Evolutionary conservation across 2,113 vertebrate genomes (phyloP).

Genomic region (Toxotes jaculatrix): DNA sequence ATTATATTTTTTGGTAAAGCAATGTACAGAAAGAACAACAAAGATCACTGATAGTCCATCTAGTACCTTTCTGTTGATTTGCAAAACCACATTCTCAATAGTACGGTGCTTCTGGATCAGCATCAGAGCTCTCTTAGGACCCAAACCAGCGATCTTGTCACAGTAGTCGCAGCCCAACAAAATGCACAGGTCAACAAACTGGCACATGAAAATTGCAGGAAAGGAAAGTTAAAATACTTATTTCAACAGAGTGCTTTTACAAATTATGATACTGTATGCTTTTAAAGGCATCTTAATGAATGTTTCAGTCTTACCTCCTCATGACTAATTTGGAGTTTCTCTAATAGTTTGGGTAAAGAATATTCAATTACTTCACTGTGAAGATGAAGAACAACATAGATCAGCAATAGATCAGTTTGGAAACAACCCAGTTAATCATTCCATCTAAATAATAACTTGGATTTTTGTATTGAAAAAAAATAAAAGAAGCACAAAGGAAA

Average conservation of each 20-base stretch:
- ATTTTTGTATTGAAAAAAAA: background rate
- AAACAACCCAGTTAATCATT: background rate
- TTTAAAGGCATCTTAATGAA: background rate
- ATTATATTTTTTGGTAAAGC: background rate
- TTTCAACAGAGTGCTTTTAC: background rate
- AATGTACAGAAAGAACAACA: background rate
- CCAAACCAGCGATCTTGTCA: constrained; percentile 84
- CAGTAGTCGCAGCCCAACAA: constrained; percentile 90
- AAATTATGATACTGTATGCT: background rate
- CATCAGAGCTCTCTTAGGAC: constrained; percentile 82
- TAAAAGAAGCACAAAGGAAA: background rate
- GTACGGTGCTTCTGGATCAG: constrained; percentile 84
- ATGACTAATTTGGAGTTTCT: constrained; percentile 78
- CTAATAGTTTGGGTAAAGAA: constrained; percentile 82
- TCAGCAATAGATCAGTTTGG: background rate
- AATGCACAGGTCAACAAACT: constrained; percentile 91
- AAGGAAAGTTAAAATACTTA: background rate
- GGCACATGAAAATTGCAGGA: constrained; percentile 17
- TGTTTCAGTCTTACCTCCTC: constrained; percentile 79
- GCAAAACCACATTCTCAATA: constrained; percentile 83
- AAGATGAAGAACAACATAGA: background rate
- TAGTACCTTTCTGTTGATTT: constrained; percentile 82
- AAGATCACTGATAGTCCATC: background rate
- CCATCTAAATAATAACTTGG: background rate
- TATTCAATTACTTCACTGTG: constrained; percentile 83